phyloP scores from a whole-genome alignment of 2,888 invertebrate species.

The Acleris cristana region DNA sequence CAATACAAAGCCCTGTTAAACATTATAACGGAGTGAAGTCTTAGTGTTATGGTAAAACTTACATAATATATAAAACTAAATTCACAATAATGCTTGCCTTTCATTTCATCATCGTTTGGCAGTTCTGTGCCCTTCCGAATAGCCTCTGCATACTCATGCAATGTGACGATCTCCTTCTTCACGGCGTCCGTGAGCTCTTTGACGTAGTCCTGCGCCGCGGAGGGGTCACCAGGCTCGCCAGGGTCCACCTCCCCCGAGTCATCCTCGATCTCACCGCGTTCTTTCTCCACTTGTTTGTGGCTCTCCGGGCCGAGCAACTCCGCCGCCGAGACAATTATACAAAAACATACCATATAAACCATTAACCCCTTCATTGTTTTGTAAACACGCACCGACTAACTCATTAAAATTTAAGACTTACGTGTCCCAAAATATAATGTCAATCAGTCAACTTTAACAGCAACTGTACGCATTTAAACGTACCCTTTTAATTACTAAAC shows the following conservation, averaged over 20 bases:
- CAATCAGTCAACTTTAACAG: slow-evolving; percentile 24
- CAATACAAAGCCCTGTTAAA: too few species aligned
- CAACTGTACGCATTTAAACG: slow-evolving; percentile 28
- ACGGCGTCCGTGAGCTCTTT: slow-evolving; percentile 64
- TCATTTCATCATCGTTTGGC: slow-evolving; percentile 54
- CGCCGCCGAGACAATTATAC: slow-evolving; percentile 57
- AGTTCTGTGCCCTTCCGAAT: slow-evolving; percentile 55
- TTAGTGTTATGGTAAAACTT: too few species aligned
- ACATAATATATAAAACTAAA: too few species aligned
- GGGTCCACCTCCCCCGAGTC: slow-evolving; percentile 25
- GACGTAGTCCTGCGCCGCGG: slow-evolving; percentile 56
- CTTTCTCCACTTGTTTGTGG: slow-evolving; percentile 46
- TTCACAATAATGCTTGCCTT: slow-evolving; percentile 35
- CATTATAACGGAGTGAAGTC: too few species aligned
- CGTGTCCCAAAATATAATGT: slow-evolving; percentile 61
- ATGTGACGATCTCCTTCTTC: slow-evolving; percentile 61
- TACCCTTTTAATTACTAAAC: slow-evolving; percentile 26
- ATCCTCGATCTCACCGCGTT: slow-evolving; percentile 32
- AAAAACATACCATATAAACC: slow-evolving; percentile 59
- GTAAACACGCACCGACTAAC: slow-evolving; percentile 47
- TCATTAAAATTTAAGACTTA: slow-evolving; percentile 55
- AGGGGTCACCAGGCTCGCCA: slow-evolving; percentile 14
- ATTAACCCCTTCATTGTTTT: slow-evolving; percentile 60
- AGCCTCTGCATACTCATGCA: slow-evolving; percentile 68
- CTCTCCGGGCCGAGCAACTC: slow-evolving; percentile 70